A percentile compares a stretch with the other conserved stretches of the same genome.
Conservation (phyloP, 2,113 vertebrate species). For the Meles meles region DNA sequence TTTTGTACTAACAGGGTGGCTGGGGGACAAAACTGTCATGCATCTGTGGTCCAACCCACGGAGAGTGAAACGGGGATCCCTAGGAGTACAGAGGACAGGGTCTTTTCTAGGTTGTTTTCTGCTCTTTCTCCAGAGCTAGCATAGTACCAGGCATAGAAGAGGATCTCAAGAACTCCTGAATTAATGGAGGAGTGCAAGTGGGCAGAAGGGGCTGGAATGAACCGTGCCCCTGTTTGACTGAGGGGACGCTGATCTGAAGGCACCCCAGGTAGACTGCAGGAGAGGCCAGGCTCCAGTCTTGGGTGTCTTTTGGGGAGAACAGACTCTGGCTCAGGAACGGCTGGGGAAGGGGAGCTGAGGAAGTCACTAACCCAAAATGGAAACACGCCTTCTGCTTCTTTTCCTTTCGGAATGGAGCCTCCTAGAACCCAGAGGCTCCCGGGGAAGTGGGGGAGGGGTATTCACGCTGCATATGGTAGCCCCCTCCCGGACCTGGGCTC, state of each 20-base stretch:
- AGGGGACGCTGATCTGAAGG: background rate
- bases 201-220: background rate
- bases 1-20: background rate
- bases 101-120: background rate
- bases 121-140: background rate
- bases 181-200: fast-evolving
- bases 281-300: background rate
- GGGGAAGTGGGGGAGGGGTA: background rate
- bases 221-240: background rate
- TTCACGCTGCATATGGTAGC: fast-evolving
- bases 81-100: background rate
- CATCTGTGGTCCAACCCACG: background rate
- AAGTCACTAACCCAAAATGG: background rate
- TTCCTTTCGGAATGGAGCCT: background rate
- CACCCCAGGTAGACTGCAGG: background rate
- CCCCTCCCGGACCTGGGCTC: background rate
- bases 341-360: background rate
- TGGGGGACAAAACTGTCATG: background rate
- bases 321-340: background rate
- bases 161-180: fast-evolving
- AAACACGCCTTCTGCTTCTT: background rate
- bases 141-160: background rate
- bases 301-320: background rate
- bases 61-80: background rate
- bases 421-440: background rate